These are phyloP conservation scores for Drosophila nigricruria DNA, from an alignment of 2,888 invertebrate genomes.

Conservation along the genomic window DNA sequence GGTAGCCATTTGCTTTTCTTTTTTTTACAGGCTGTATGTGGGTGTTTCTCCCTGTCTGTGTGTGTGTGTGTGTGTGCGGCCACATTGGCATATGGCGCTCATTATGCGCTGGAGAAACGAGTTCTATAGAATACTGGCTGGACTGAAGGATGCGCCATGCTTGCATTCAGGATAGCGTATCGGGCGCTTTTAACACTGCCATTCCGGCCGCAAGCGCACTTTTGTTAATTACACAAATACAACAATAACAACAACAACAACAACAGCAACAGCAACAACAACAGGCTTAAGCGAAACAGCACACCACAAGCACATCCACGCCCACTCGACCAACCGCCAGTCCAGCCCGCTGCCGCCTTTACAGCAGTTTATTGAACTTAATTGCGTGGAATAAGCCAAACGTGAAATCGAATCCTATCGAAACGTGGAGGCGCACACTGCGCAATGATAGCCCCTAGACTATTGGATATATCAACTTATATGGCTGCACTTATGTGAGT, in stretches of 20 bases:
- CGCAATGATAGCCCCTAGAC: constrained; percentile 49
- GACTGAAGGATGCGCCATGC: constrained; percentile 13
- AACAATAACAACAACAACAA: constrained; percentile 42
- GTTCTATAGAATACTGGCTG: constrained; percentile 2
- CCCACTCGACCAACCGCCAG: no score
- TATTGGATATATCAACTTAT: constrained; percentile 29
- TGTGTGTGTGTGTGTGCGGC: constrained; percentile 11
- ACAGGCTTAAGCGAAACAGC: constrained; percentile 6
- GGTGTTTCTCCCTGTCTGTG: background rate
- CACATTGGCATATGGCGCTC: constrained; percentile 65
- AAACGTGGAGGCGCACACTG: constrained; percentile 27
- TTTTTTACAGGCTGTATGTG: constrained; percentile 3
- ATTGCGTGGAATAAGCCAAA: constrained; percentile 79
- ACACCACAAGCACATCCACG: background rate
- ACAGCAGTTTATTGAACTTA: constrained; percentile 76
- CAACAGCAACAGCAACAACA: no score
- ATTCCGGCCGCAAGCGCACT: constrained; percentile 65
- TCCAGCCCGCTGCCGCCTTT: background rate
- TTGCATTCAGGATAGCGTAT: constrained; percentile 12
- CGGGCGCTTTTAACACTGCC: constrained; percentile 29
- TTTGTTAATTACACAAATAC: constrained; percentile 76
- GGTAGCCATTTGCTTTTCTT: constrained; percentile 33
- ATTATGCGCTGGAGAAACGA: constrained; percentile 44
- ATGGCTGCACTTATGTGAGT: constrained; percentile 9
- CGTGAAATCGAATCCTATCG: constrained; percentile 46